Evolutionary conservation across 2,888 invertebrate species (phyloP).

Genomic region (Penaeus monodon): DNA sequence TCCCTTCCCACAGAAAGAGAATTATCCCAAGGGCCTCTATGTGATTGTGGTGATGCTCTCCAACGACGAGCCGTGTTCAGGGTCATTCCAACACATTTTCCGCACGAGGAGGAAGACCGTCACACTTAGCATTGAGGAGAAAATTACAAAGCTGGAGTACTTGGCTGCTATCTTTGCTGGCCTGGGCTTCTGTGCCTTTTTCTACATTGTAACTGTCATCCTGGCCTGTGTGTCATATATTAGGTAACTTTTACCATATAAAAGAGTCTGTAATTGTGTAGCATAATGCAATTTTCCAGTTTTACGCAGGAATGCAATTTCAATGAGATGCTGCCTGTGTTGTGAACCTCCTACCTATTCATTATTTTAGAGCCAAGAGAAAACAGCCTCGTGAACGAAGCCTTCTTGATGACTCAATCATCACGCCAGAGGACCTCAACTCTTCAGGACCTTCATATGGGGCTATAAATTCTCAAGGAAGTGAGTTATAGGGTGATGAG

Average conservation of each 20-base stretch:
- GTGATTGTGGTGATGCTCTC: constrained; percentile 52
- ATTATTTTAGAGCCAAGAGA: constrained; percentile 29
- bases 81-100: constrained; percentile 47
- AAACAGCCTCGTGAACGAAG: constrained; percentile 49
- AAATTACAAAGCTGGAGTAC: constrained; percentile 58
- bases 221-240: constrained; percentile 54
- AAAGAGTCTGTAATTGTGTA: too few species aligned
- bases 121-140: constrained; percentile 47
- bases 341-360: too few species aligned
- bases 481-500: neutral
- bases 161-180: constrained; percentile 63
- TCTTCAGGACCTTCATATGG: constrained; percentile 43
- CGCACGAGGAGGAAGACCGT: constrained; percentile 49
- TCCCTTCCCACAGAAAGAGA: constrained; percentile 36
- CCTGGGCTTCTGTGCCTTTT: constrained; percentile 62
- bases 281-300: too few species aligned
- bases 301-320: too few species aligned
- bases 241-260: constrained; percentile 24
- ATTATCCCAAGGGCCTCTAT: constrained; percentile 60
- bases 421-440: constrained; percentile 38
- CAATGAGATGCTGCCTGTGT: too few species aligned
- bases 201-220: constrained; percentile 61
- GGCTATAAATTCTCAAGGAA: constrained; percentile 1
- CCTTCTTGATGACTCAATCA: constrained; percentile 47
- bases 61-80: constrained; percentile 59